These are phyloP conservation scores for Caracal caracal DNA, from an alignment of 2,113 vertebrate genomes.

Conservation along the genomic window DNA sequence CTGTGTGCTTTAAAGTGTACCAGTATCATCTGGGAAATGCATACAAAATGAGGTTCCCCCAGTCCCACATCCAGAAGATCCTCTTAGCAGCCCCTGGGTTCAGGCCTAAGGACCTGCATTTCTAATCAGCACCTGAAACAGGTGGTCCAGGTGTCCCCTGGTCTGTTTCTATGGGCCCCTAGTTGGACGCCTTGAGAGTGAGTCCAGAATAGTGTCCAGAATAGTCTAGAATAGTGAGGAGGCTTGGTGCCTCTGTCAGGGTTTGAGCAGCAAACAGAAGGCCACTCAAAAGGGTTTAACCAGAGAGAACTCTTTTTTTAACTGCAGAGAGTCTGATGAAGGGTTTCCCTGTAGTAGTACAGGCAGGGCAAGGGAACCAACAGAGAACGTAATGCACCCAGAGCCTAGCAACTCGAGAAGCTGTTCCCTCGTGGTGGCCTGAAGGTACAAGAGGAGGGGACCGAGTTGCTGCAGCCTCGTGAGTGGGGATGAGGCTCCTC, in stretches of 20 bases:
- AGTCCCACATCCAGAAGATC: background rate
- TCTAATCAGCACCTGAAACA: background rate
- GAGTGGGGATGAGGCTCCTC: background rate
- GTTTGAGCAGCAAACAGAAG: background rate
- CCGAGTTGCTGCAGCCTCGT: background rate
- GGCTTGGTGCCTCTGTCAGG: too few relatives aligned
- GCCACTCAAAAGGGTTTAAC: background rate
- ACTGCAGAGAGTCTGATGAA: background rate
- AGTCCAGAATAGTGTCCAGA: background rate
- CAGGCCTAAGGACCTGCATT: background rate
- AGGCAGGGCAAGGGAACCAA: background rate
- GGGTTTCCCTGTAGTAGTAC: background rate
- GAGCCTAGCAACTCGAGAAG: background rate
- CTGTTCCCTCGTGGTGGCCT: background rate
- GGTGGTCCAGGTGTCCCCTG: background rate
- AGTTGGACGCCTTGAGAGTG: background rate
- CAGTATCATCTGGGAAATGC: background rate
- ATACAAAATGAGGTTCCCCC: background rate
- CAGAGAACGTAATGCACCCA: background rate
- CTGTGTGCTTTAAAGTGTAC: background rate
- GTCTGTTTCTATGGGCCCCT: background rate
- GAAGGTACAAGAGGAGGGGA: background rate
- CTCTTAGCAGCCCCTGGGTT: background rate
- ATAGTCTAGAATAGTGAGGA: background rate
- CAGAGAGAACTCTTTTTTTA: background rate